phyloP scores from a whole-genome alignment of 2,888 invertebrate species.

The Teleiodes luculella region DNA sequence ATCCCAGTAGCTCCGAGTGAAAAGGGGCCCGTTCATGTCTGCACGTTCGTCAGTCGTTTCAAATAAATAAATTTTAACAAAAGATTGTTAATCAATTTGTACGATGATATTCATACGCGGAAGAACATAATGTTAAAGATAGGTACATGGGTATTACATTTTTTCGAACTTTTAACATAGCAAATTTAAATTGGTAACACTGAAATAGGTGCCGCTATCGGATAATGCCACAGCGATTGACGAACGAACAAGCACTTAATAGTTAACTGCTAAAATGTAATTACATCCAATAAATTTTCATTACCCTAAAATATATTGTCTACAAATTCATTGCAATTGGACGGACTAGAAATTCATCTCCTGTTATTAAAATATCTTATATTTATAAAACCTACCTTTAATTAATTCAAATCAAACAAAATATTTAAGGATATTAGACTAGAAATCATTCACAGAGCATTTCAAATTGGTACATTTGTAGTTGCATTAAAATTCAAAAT shows the following conservation, averaged over 20 bases:
- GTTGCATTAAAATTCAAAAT: background rate
- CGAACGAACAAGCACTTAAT: background rate
- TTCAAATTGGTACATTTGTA: background rate
- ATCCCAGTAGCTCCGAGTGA: too few species aligned
- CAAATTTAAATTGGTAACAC: too few species aligned
- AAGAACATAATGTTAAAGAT: too few species aligned
- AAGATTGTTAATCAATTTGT: too few species aligned
- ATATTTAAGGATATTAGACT: background rate
- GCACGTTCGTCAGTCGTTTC: too few species aligned
- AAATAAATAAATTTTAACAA: too few species aligned
- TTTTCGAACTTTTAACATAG: too few species aligned
- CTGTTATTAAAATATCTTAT: background rate
- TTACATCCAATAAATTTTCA: background rate
- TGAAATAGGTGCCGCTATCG: too few species aligned
- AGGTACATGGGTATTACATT: too few species aligned
- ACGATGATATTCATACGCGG: too few species aligned
- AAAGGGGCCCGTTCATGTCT: too few species aligned
- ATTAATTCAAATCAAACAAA: background rate
- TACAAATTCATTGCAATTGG: background rate
- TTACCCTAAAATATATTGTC: background rate
- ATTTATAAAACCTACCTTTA: slow-evolving; percentile 11
- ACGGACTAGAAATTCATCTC: slow-evolving; percentile 3
- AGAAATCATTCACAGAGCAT: background rate
- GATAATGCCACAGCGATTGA: background rate
- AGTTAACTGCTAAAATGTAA: background rate